Conservation (phyloP, 1,140 invertebrate genomes). For the Diachasma alloeum region DNA sequence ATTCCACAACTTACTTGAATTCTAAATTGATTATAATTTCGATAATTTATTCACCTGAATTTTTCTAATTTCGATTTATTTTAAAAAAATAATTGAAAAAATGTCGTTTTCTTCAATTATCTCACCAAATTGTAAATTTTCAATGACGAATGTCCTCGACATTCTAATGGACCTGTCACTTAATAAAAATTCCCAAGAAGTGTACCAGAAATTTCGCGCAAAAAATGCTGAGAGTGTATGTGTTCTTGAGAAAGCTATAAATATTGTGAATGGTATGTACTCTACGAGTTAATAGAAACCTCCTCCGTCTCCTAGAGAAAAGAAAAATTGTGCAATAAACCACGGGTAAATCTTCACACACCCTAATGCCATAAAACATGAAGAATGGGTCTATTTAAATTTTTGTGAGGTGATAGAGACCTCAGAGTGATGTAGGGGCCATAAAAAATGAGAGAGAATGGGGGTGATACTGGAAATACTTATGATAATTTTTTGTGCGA, state of each 20-base stretch:
- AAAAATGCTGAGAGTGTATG: no score
- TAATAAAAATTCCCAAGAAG: no score
- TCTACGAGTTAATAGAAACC: neutral
- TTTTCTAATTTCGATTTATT: no score
- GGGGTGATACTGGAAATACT: neutral
- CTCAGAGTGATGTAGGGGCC: neutral
- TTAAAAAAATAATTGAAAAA: no score
- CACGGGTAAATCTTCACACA: neutral
- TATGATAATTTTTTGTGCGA: neutral
- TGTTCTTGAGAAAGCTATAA: neutral
- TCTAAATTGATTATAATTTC: no score
- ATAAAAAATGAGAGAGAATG: constrained; percentile 1
- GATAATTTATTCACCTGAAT: no score
- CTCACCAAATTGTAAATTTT: no score
- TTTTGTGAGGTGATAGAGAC: constrained; percentile 3
- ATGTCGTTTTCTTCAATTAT: no score
- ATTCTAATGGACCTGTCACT: no score
- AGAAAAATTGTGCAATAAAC: neutral
- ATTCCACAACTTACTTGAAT: no score
- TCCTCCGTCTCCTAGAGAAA: neutral
- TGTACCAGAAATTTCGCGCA: no score
- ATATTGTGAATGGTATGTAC: neutral
- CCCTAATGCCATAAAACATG: neutral
- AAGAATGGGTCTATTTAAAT: constrained; percentile 10
- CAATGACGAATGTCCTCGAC: no score